Evolutionary conservation across 2,888 invertebrate species (phyloP).

Genomic region (Eulithis prunata): DNA sequence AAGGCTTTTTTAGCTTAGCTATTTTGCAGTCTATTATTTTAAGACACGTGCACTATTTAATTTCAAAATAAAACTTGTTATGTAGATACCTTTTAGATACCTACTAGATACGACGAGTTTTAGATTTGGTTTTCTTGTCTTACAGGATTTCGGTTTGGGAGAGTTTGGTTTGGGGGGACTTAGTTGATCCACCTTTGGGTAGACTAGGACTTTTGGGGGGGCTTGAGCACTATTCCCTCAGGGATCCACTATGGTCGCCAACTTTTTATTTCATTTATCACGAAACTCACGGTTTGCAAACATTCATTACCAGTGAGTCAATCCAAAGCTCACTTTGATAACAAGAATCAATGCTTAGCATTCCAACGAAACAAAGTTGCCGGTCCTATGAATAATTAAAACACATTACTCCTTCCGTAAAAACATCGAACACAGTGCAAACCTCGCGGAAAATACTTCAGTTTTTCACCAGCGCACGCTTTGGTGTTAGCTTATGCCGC

Average conservation of each 20-base stretch:
- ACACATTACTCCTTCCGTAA: slow-evolving; percentile 31
- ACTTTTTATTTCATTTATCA: too few species aligned
- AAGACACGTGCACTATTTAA: not conserved
- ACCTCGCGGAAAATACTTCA: slow-evolving; percentile 34
- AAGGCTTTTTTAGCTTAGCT: not conserved
- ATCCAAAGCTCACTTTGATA: not conserved
- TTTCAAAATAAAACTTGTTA: too few species aligned
- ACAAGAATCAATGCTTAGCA: slow-evolving; percentile 27
- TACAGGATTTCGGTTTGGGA: too few species aligned
- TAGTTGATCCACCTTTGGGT: too few species aligned
- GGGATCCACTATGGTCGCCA: too few species aligned
- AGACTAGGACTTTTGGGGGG: too few species aligned
- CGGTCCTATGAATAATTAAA: slow-evolving; percentile 31
- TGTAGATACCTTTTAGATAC: too few species aligned
- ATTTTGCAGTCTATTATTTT: not conserved
- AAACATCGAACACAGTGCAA: slow-evolving; percentile 34
- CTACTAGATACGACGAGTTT: too few species aligned
- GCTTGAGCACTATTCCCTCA: too few species aligned
- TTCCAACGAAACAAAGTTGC: slow-evolving; percentile 27
- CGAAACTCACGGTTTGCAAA: not conserved
- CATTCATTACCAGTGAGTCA: not conserved
- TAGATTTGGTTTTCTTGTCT: too few species aligned
- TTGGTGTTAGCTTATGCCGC: slow-evolving; percentile 31
- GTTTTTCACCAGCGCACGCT: slow-evolving; percentile 37
- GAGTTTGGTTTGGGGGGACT: too few species aligned